A percentile compares a stretch with the other conserved stretches of the same genome.
Evolutionary conservation across 2,113 vertebrate genomes (phyloP).

Genomic region (Cavia aperea): DNA sequence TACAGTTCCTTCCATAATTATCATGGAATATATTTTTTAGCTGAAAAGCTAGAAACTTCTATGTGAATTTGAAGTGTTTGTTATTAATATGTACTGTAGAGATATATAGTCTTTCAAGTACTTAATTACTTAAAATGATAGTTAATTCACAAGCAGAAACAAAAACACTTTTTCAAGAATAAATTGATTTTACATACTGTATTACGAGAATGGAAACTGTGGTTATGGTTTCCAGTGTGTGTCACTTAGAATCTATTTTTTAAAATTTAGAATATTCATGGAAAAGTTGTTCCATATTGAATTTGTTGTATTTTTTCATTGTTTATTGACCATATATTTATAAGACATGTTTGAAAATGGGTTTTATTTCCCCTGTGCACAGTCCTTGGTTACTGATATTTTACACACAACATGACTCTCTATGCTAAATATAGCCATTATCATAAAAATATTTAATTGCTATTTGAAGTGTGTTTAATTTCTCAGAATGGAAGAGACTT

Average conservation of each 20-base stretch:
- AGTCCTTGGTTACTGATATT: not conserved
- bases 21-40: constrained; percentile 36
- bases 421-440: constrained; percentile 51
- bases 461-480: constrained; percentile 44
- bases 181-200: constrained; percentile 11
- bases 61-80: constrained; percentile 61
- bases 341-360: constrained; percentile 27
- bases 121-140: constrained; percentile 54
- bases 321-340: constrained; percentile 21
- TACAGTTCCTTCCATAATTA: constrained; percentile 50
- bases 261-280: constrained; percentile 20
- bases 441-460: constrained; percentile 53
- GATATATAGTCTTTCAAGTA: constrained; percentile 53
- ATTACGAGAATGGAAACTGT: not conserved
- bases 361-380: constrained; percentile 23
- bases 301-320: constrained; percentile 41
- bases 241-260: not conserved
- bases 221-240: not conserved
- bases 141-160: constrained; percentile 28
- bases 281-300: not conserved
- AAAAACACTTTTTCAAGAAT: not conserved
- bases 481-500: constrained; percentile 45
- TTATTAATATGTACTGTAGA: constrained; percentile 52
- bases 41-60: constrained; percentile 51
- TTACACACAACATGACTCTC: not conserved